These are phyloP conservation scores for Glyphotaelius pellucidus DNA, from an alignment of 2,888 invertebrate species.

Conservation along the genomic window DNA sequence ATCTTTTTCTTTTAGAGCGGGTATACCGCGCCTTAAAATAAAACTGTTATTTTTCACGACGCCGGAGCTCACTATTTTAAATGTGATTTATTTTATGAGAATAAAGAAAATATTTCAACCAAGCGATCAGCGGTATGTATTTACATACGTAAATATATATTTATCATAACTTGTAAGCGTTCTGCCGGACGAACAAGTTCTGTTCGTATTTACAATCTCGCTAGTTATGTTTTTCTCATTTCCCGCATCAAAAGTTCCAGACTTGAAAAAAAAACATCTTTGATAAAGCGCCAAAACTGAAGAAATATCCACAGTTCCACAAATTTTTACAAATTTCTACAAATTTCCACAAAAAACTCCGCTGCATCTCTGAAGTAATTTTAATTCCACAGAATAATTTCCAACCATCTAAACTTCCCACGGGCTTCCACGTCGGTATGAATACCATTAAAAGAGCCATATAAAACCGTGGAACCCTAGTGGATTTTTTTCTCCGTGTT, in stretches of 20 bases:
- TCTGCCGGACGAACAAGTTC: background rate
- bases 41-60: too few species aligned
- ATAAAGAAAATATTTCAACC: too few species aligned
- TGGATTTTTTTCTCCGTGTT: conserved; percentile 13
- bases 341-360: background rate
- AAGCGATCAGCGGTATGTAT: too few species aligned
- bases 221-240: background rate
- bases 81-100: too few species aligned
- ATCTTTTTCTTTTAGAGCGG: too few species aligned
- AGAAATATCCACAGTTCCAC: background rate
- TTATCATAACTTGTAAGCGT: background rate
- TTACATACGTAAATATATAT: background rate
- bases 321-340: background rate
- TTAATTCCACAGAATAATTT: conserved; percentile 37
- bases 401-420: background rate
- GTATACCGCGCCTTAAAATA: too few species aligned
- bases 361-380: conserved; percentile 15
- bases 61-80: too few species aligned
- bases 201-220: too few species aligned
- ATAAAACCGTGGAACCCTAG: background rate
- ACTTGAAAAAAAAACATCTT: background rate
- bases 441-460: conserved; percentile 32
- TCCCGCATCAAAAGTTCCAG: background rate
- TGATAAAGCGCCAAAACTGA: background rate
- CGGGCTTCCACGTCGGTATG: conserved; percentile 1